Evolutionary conservation across 2,888 invertebrate species (phyloP).

Genomic region (Minunthozetes semirufus): DNA sequence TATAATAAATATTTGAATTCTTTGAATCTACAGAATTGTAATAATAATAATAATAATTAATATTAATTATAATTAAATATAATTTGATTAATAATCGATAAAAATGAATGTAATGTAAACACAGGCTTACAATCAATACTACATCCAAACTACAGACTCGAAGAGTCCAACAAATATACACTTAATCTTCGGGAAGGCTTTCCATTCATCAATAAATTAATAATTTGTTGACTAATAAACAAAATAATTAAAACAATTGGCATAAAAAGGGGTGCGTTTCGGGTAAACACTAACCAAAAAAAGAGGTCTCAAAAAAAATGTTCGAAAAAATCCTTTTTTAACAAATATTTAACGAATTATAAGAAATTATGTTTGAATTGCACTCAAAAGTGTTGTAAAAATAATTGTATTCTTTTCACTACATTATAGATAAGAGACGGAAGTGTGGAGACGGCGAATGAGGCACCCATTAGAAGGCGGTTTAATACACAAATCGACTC

Average conservation of each 20-base stretch:
- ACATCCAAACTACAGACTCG: no score
- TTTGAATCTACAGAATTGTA: no score
- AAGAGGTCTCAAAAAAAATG: not conserved
- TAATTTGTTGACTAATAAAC: not conserved
- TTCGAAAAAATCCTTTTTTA: not conserved
- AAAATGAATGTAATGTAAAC: no score
- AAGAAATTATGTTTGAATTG: not conserved
- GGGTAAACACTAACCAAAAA: not conserved
- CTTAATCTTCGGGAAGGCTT: no score
- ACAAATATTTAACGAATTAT: not conserved
- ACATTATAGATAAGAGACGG: not conserved
- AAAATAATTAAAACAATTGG: not conserved
- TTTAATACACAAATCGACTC: not conserved
- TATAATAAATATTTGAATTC: no score
- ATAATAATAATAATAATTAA: no score
- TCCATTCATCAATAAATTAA: not conserved
- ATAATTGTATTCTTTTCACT: not conserved
- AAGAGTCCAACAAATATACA: no score
- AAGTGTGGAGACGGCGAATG: not conserved
- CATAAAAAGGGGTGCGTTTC: not conserved
- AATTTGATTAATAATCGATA: no score
- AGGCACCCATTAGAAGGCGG: conserved; percentile 24
- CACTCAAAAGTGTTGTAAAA: not conserved
- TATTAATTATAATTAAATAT: no score
- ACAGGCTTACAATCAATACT: no score